Conservation (phyloP, 2,113 vertebrate genomes). For the Bos indicus region DNA sequence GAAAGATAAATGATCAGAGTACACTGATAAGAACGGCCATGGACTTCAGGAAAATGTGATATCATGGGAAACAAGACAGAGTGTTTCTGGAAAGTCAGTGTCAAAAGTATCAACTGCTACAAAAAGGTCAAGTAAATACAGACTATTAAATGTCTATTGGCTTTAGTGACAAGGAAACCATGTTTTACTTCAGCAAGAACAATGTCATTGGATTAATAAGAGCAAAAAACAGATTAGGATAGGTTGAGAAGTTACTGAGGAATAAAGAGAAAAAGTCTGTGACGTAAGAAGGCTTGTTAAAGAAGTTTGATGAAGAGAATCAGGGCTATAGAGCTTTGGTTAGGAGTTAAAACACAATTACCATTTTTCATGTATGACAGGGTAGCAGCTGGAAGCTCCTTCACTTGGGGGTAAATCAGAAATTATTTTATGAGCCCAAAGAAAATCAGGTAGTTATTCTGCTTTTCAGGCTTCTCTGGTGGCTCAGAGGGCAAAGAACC, state of each 20-base stretch:
- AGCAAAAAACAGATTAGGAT: background rate
- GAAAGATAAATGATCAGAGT: background rate
- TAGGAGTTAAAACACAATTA: background rate
- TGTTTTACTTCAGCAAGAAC: background rate
- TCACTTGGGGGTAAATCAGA: background rate
- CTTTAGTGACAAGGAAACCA: background rate
- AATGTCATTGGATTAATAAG: background rate
- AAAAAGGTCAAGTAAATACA: background rate
- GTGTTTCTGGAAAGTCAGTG: background rate
- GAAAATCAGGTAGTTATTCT: background rate
- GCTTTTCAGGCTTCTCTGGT: background rate
- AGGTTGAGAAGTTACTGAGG: background rate
- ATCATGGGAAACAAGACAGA: background rate
- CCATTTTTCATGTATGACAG: background rate
- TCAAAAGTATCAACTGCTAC: background rate
- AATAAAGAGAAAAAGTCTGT: background rate
- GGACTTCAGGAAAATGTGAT: background rate
- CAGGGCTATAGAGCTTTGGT: background rate
- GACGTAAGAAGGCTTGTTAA: background rate
- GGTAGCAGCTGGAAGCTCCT: background rate
- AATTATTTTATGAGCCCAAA: background rate
- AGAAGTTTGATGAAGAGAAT: background rate
- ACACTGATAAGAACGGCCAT: background rate
- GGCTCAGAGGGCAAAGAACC: background rate
- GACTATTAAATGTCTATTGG: background rate